phyloP scores from a whole-genome alignment of 2,888 invertebrate genomes.

The Ormyrus labotus region DNA sequence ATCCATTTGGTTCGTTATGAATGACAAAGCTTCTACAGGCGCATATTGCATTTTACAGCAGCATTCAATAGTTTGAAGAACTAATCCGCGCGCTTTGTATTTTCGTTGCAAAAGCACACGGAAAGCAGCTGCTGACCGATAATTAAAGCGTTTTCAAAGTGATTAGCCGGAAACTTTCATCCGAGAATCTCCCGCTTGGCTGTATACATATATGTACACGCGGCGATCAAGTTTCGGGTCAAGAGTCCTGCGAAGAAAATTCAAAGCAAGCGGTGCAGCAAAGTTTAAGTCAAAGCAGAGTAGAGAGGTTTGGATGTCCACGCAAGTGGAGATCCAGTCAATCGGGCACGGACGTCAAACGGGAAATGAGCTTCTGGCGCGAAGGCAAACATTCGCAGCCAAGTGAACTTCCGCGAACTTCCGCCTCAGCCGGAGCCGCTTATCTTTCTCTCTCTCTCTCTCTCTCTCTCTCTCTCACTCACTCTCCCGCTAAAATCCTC shows the following conservation, averaged over 20 bases:
- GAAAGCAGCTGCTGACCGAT: neutral
- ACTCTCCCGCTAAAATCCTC: neutral
- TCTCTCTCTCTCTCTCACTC: neutral
- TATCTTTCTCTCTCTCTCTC: constrained; percentile 22
- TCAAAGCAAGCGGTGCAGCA: constrained; percentile 7
- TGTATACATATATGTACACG: neutral
- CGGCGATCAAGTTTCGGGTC: constrained; percentile 26
- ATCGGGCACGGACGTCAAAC: constrained; percentile 49
- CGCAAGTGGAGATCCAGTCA: constrained; percentile 35
- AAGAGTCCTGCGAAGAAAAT: constrained; percentile 25
- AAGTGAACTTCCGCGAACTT: constrained; percentile 44
- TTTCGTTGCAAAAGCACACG: too few species aligned
- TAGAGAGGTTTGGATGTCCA: constrained; percentile 9
- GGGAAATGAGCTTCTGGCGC: constrained; percentile 51
- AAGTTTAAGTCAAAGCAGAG: constrained; percentile 30
- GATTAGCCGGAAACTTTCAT: neutral
- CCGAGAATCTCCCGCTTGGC: neutral
- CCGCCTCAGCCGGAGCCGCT: constrained; percentile 7
- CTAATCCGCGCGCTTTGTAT: too few species aligned
- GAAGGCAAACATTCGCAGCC: constrained; percentile 45
- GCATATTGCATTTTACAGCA: neutral
- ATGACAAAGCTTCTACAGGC: constrained; percentile 3
- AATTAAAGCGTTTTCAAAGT: neutral
- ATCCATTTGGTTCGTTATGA: constrained; percentile 7
- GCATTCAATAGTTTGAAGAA: too few species aligned